These are phyloP conservation scores for Fragum sueziense DNA, from an alignment of 2,888 invertebrate species.

Conservation along the genomic window DNA sequence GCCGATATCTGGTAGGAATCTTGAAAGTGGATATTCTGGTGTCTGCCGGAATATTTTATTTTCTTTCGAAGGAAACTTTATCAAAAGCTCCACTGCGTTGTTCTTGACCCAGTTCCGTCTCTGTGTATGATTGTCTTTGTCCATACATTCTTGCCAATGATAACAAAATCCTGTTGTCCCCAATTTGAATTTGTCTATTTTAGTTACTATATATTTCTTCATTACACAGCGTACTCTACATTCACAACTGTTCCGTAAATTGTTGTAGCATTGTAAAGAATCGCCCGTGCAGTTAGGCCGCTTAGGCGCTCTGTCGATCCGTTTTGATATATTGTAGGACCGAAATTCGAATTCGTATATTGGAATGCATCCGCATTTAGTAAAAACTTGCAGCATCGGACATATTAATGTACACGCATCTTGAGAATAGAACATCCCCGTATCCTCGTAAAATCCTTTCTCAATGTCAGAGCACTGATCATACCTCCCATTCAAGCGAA, in stretches of 20 bases:
- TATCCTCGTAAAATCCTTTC: background rate
- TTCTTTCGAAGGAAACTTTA: background rate
- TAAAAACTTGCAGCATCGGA: background rate
- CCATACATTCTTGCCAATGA: background rate
- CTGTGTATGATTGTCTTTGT: background rate
- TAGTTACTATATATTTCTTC: background rate
- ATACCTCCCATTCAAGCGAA: background rate
- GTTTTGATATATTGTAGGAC: background rate
- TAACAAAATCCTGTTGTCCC: background rate
- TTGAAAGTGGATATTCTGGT: background rate
- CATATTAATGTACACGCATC: background rate
- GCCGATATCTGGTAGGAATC: background rate
- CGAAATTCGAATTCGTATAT: background rate
- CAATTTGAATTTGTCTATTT: background rate
- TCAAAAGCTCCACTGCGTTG: background rate
- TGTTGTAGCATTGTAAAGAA: too few relatives aligned
- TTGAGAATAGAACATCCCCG: background rate
- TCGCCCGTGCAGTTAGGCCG: too few relatives aligned
- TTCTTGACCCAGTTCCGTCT: background rate
- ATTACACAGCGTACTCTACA: background rate
- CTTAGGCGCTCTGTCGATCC: background rate
- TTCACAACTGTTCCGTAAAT: background rate
- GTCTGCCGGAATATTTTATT: background rate
- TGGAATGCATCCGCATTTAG: background rate
- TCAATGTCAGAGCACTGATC: background rate